A percentile compares a stretch with the other conserved stretches of the same genome.
These are phyloP conservation scores for Daktulosphaira vitifoliae DNA, from an alignment of 1,140 invertebrate genomes.

Conservation along the genomic window DNA sequence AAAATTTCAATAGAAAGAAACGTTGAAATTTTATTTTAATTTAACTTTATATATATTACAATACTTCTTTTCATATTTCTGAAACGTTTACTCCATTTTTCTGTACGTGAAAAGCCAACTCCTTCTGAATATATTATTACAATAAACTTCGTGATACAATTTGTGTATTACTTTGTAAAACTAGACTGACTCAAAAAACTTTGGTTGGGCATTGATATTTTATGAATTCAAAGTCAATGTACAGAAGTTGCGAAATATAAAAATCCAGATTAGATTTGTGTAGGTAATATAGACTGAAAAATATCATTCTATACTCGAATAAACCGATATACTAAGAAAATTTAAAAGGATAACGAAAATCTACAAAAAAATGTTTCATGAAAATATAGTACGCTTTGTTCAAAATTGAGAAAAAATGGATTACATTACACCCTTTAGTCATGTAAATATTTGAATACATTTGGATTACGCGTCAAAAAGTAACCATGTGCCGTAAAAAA, in stretches of 20 bases:
- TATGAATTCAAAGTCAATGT: background rate
- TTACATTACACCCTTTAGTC: slow-evolving; percentile 9
- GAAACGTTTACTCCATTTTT: too few species aligned
- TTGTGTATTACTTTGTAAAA: too few species aligned
- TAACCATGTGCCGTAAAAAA: background rate
- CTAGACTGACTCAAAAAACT: background rate
- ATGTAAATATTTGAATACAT: slow-evolving; percentile 28
- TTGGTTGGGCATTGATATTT: background rate
- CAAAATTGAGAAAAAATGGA: too few species aligned
- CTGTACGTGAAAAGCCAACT: too few species aligned
- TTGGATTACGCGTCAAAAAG: slow-evolving; percentile 20
- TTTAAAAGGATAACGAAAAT: too few species aligned
- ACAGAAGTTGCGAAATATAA: background rate
- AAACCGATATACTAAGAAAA: slow-evolving; percentile 3
- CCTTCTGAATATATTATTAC: too few species aligned
- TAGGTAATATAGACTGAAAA: background rate
- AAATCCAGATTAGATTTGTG: slow-evolving; percentile 4
- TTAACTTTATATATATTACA: too few species aligned
- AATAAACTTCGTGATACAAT: too few species aligned
- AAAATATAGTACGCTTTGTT: background rate
- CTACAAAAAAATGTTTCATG: background rate
- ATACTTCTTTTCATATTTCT: too few species aligned
- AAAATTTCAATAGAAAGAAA: too few species aligned
- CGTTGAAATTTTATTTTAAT: too few species aligned
- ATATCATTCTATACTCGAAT: background rate